Base-by-base conservation (phyloP, 2,113 vertebrate species). In the Eupsittula cactorum region DNA sequence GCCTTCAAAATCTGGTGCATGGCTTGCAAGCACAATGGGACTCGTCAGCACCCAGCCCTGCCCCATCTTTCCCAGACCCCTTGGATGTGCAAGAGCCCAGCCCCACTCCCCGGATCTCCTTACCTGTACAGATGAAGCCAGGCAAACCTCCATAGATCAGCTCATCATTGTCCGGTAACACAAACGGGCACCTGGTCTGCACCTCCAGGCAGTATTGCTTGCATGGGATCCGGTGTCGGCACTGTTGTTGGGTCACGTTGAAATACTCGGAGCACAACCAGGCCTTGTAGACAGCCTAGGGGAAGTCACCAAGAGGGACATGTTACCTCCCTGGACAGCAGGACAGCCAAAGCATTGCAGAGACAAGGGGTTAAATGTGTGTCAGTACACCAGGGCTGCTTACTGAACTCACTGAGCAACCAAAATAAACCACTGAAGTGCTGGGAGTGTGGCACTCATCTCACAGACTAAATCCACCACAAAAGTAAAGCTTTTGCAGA, bases 131-230 rank as follows among this genome's bases (percentile, higher is more conserved):
- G 97, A 98, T 98, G 98, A 98, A 98, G 94, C 98, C 98, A 94
- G 98, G 98, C 97, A 98, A 97, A 93, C 98, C 98, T 97, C 98
- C 98, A 67, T 98, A 98, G 93, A 98, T 98, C 94, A 98, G 98
- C 92, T 98, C 98, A 13, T 98, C 98, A 88, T 98, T 98, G 98
- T 98, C 98, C 14, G 98, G 98, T 95, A 98, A 98, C 94, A 98
- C 97, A 77, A 98, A 98, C 60, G 98, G 98, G 96, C 98, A 98
- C 96, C 97, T 98, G 94, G 98, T 98, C 98, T 98, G 98, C 97
- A 98, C 98, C 96, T 98, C 98, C 98, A 98, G 98, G 97, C 98
- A 98, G 97, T 98, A 98, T 95, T 98, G 98, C 98, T 98, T 98
- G 98, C 98, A 98, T 91, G 98, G 98, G 96, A 98, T 98, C 97